These are phyloP conservation scores for Brienomyrus brachyistius DNA, from an alignment of 2,113 vertebrate species.

Conservation along the genomic window DNA sequence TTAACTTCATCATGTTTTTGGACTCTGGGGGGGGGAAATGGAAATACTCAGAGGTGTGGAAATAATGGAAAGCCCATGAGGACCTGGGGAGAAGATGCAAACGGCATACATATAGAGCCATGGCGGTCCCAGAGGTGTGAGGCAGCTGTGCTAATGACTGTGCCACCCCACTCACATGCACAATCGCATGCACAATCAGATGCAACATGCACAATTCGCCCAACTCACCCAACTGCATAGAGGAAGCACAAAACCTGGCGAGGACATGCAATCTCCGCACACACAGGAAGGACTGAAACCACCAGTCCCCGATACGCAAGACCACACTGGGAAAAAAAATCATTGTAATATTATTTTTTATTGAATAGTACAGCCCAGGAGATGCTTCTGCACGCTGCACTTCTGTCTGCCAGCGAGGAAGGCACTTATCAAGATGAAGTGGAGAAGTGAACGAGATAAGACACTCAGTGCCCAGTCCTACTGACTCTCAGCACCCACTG, in stretches of 20 bases:
- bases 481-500: background rate
- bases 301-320: background rate
- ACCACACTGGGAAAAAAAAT: background rate
- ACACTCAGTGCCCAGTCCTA: background rate
- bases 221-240: background rate
- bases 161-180: background rate
- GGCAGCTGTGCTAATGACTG: background rate
- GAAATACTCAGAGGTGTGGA: background rate
- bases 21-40: background rate
- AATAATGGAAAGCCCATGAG: background rate
- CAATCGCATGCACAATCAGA: background rate
- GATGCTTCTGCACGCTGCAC: background rate
- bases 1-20: background rate
- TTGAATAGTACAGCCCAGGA: background rate
- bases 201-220: background rate
- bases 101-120: background rate
- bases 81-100: background rate
- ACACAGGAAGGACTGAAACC: background rate
- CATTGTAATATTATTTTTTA: background rate
- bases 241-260: background rate
- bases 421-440: conserved; percentile 2
- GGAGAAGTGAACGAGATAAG: background rate
- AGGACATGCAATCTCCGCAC: background rate
- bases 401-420: background rate
- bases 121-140: background rate